Evolutionary conservation across 2,888 invertebrate genomes (phyloP).

Genomic region (Synanthedon myopaeformis): DNA sequence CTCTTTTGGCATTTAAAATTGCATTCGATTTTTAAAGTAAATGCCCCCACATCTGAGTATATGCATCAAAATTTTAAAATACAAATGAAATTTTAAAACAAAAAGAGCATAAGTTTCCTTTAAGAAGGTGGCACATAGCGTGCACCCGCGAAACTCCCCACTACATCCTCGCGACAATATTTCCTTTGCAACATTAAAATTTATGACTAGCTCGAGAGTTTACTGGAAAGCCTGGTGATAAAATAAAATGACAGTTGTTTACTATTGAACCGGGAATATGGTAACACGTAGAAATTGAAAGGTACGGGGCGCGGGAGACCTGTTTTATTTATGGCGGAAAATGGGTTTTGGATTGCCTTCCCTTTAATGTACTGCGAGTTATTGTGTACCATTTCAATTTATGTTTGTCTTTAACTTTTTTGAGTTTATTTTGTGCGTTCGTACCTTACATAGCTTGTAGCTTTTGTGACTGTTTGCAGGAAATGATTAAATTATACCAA

Average conservation of each 20-base stretch:
- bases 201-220: slow-evolving; percentile 59
- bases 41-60: too few species aligned
- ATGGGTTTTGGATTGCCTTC: slow-evolving; percentile 60
- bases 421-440: not conserved
- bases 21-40: too few species aligned
- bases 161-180: slow-evolving; percentile 44
- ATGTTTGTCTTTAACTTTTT: not conserved
- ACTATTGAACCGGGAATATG: slow-evolving; percentile 24
- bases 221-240: slow-evolving; percentile 63
- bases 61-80: too few species aligned
- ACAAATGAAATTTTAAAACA: too few species aligned
- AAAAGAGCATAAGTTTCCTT: too few species aligned
- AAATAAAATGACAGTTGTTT: slow-evolving; percentile 71
- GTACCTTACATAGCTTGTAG: too few species aligned
- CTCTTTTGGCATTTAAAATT: too few species aligned
- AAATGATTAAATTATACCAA: too few species aligned
- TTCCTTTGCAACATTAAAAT: slow-evolving; percentile 61
- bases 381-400: not conserved
- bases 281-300: slow-evolving; percentile 54
- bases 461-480: too few species aligned
- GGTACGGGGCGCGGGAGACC: slow-evolving; percentile 60
- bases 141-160: too few species aligned
- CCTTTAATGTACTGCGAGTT: slow-evolving; percentile 26
- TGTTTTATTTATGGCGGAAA: slow-evolving; percentile 62
- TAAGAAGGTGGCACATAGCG: too few species aligned